Evolutionary conservation across 2,888 invertebrate species (phyloP), one percentile per base, ranked within the genome.

Genomic region (Allygus modestus): DNA sequence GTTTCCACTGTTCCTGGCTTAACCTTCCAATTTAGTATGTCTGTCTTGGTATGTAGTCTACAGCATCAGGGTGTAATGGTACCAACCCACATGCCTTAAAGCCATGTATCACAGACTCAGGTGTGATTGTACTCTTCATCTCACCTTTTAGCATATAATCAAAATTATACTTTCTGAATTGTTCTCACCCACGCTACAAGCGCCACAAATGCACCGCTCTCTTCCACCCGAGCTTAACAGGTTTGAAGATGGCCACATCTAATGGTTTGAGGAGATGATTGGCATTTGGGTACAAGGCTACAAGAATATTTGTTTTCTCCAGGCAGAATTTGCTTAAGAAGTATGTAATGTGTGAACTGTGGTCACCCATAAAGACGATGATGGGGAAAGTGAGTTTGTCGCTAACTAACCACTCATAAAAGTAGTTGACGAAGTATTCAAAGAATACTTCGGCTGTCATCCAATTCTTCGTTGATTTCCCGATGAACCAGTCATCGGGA

Each of bases 371-470:
- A 41, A 86, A 87, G 12, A 87, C 23, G 54, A 87, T 65, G 17
- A 87, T 82, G 26, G 86, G 86, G 12, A 81, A 81, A n/a, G 83
- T 26, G 23, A 87, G 77, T 41, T 84, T 81, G 5, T 82, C 82
- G 65, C 82, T 51, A 1, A 58, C 28, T 12, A 87, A 43, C 87
- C 87, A 87, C 0, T 85, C 69, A 0, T 87, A 83, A 81, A 87
- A 87, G 33, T 82, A 69, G 41, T 87, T 87, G 11, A 81, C 79
- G n/a, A n/a, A n/a, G 61, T 86, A 87, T 0, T 87, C 87, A 75
- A n/a, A 87, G 43, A 88, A 88, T 0, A 85, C 84, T 37, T 87
- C 86, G 11, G 85, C 84, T 31, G 84, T 86, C 87, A 86, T 87
- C 87, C 88, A n/a, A n/a, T n/a, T n/a, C n/a, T n/a, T n/a, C n/a